Evolutionary conservation across 2,113 vertebrate genomes (phyloP), one percentile per base, ranked within the genome.

Genomic region (Dendrocopos noguchii): DNA sequence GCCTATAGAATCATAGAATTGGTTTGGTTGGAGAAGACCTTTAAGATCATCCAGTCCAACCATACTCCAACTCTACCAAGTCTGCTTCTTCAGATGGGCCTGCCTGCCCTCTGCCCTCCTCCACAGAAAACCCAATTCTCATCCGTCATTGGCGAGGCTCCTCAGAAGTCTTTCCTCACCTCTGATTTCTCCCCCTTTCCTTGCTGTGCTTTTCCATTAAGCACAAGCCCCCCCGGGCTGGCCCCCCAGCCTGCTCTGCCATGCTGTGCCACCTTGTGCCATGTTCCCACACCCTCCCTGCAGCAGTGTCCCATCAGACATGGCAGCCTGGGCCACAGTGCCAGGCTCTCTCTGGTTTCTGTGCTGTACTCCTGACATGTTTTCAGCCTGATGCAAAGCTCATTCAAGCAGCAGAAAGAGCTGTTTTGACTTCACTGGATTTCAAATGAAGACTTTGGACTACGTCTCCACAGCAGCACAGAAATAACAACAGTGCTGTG

Each of bases 321-420:
- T 27, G 44, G 75, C 92, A 80, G 84, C 68, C 84, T 55, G 31
- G 31, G 36, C 42, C 39, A 10, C 2, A 0, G 13, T 25, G 53
- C 64, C 6, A 6, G 60, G 79, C 56, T 72, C 78, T 20, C 75
- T 87, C 80, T 77, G 19, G 57, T 92, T 66, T 57, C 87, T 68
- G 13, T 34, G 28, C 76, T 80, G 22, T 50, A 61, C 50, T 63
- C 76, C 10, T 80, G 87, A 95, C 4, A 2, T 61, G 76, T 83
- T 94, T 96, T 92, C 94, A 95, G 82, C 47, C 79, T 80, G 72
- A 65, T 67, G 81, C 68, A 94, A 91, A 95, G 25, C 84, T 74
- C 75, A 85, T 89, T 93, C 76, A 85, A 31, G 50, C 72, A 80
- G 39, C 44, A 92, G 53, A 93, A 96, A 87, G 46, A 76, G 56